Evolutionary conservation across 2,113 vertebrate genomes (phyloP).

Genomic region (Chroicocephalus ridibundus): DNA sequence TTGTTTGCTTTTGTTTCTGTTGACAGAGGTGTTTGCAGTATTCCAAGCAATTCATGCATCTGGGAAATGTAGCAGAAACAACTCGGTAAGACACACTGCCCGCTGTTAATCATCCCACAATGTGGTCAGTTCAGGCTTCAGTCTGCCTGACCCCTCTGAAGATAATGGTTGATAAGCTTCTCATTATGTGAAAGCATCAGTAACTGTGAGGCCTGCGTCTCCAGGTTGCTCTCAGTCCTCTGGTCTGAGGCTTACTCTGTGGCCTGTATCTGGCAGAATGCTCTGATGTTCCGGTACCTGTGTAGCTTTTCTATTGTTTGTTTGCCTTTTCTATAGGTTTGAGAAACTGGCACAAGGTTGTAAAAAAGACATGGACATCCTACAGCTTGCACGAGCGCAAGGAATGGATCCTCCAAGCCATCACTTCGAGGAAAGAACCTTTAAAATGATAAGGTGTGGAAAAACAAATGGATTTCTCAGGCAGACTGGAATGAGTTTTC

Average conservation of each 20-base stretch:
- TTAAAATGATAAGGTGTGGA: slow-evolving; percentile 87
- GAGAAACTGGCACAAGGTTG: slow-evolving; percentile 91
- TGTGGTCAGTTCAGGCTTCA: not conserved
- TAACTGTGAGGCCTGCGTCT: not conserved
- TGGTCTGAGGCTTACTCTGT: not conserved
- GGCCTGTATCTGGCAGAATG: not conserved
- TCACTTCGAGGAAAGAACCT: slow-evolving; percentile 91
- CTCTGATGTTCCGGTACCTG: not conserved
- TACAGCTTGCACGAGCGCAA: slow-evolving; percentile 86
- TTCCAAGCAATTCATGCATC: slow-evolving; percentile 94
- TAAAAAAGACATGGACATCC: slow-evolving; percentile 88
- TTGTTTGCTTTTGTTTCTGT: slow-evolving; percentile 15
- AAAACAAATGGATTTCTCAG: not conserved
- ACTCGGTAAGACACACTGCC: slow-evolving; percentile 79
- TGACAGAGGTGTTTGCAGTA: slow-evolving; percentile 90
- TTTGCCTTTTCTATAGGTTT: slow-evolving; percentile 75
- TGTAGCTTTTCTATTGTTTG: not conserved
- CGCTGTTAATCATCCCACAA: not conserved
- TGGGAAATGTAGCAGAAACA: slow-evolving; percentile 89
- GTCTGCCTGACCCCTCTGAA: not conserved
- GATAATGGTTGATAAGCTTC: not conserved
- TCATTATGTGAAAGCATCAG: no score
- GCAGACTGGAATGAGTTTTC: not conserved
- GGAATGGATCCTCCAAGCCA: slow-evolving; percentile 90
- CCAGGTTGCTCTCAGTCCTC: not conserved